Base-by-base conservation (phyloP, 2,113 vertebrate genomes). In the Gobio gobio region DNA sequence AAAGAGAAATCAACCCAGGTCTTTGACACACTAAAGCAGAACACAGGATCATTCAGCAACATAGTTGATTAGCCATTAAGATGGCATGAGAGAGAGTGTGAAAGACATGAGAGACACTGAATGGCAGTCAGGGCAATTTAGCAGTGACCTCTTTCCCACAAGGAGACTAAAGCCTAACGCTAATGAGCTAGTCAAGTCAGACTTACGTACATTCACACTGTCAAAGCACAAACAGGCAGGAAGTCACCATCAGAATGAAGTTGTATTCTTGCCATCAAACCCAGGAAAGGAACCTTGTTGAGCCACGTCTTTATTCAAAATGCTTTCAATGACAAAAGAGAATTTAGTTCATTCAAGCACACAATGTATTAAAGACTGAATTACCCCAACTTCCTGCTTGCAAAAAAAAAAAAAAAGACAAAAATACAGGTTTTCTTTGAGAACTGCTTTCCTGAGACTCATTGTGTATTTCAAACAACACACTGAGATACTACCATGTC, bases 391-490 rank as follows among this genome's bases (percentile, higher is more conserved):
- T 84, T 64, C 47, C 40, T 84, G 81, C 66, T 82, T 54, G 12
- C 47, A 72, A 82, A 76, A 81, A 47, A 86, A 90, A 40, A 40
- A 40, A 54, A 54, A 5, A 51, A 43, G 9, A 78, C 82, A 81
- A 74, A 79, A 84, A 78, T 40, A 54, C 77, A 3, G 82, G 79
- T 86, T 86, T 87, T 77, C 82, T 76, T 49, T 68, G 47, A 26
- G 51, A 77, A 78, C 36, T 40, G 43, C 79, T 89, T 89, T 91
- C 87, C 87, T 91, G 89, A 90, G 93, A 93, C 83, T 90, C 45
- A 36, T 87, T 90, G 78, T 91, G 90, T 92, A 91, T 93, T 91
- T 92, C 89, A 90, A 91, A 90, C 86, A 88, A 85, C 82, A 87
- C 83, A 85, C 86, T 79, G 87, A 90, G 90, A 88, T 78, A 66